Percentiles rank a stretch among this genome's conserved stretches.
These are phyloP conservation scores for Tachuris rubrigastra DNA, from an alignment of 2,113 vertebrate species.

Conservation along the genomic window DNA sequence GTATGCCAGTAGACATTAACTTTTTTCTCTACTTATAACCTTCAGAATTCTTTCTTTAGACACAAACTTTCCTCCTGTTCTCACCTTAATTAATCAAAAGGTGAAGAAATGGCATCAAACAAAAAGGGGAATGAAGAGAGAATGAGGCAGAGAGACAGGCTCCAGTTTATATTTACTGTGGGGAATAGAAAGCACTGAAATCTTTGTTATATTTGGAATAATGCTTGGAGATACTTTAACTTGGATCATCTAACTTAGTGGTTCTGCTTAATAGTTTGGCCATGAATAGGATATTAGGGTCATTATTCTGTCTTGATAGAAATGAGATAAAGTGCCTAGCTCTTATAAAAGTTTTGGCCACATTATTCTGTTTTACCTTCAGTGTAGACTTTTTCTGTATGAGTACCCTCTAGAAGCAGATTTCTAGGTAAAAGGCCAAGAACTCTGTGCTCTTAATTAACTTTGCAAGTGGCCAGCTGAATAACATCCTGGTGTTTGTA, in stretches of 20 bases:
- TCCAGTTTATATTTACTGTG: not conserved
- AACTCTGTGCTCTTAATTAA: fast-evolving
- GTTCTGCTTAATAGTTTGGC: not conserved
- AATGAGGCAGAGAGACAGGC: not conserved
- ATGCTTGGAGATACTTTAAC: not conserved
- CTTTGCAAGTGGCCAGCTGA: not conserved
- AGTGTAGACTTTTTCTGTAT: not conserved
- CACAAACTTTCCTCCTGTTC: not conserved
- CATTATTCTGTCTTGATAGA: not conserved
- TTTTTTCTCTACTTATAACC: not conserved
- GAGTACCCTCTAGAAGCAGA: not conserved
- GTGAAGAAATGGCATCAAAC: not conserved
- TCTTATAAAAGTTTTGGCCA: not conserved
- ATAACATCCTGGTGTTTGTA: not conserved
- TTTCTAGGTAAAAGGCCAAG: not conserved
- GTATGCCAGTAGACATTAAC: not conserved
- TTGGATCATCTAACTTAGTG: not conserved
- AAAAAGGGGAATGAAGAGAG: not conserved
- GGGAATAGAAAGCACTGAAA: not conserved
- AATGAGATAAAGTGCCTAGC: not conserved
- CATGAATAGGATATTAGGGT: not conserved
- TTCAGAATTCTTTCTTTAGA: not conserved
- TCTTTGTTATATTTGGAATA: not conserved
- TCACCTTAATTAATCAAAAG: not conserved
- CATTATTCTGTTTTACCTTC: not conserved